These are phyloP conservation scores for Fragum fragum DNA, from an alignment of 2,888 invertebrate species.

Conservation along the genomic window DNA sequence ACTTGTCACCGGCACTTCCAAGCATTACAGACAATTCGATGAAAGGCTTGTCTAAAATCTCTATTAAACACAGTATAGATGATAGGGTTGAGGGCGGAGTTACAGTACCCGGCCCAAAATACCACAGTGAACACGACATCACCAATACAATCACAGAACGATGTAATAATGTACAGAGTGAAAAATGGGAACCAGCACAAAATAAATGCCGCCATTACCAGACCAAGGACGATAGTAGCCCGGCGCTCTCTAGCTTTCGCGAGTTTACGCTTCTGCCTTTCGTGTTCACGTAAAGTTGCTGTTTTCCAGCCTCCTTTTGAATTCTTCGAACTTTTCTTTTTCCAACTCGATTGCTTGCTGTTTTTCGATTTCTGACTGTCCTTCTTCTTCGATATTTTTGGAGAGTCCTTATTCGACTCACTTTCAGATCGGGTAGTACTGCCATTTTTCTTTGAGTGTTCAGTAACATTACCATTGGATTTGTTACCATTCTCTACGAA, in stretches of 20 bases:
- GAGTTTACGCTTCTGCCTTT: slow-evolving; percentile 96
- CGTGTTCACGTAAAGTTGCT: slow-evolving; percentile 91
- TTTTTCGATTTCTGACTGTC: slow-evolving; percentile 22
- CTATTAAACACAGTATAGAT: slow-evolving; percentile 99
- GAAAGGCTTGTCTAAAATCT: slow-evolving; percentile 98
- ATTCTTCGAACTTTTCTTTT: slow-evolving; percentile 33
- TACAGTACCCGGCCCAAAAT: slow-evolving; percentile 99
- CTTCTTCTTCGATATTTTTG: neutral
- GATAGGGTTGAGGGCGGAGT: slow-evolving; percentile 96
- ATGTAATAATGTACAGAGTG: slow-evolving; percentile 88
- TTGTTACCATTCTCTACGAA: neutral
- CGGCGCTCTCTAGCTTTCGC: slow-evolving; percentile 98
- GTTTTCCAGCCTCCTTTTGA: slow-evolving; percentile 64
- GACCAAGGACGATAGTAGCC: slow-evolving; percentile 97
- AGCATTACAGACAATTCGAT: slow-evolving; percentile 93
- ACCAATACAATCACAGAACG: slow-evolving; percentile 85
- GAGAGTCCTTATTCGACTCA: neutral
- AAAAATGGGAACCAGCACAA: slow-evolving; percentile 99
- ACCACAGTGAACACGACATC: slow-evolving; percentile 92
- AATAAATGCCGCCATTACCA: slow-evolving; percentile 99
- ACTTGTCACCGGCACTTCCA: neutral
- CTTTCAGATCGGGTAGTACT: neutral
- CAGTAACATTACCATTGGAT: neutral
- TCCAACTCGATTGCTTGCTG: slow-evolving; percentile 27
- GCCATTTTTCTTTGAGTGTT: neutral